A percentile compares a stretch with the other conserved stretches of the same genome.
These are phyloP conservation scores for Mystacides longicornis DNA, from an alignment of 2,888 invertebrate genomes.

Conservation along the genomic window DNA sequence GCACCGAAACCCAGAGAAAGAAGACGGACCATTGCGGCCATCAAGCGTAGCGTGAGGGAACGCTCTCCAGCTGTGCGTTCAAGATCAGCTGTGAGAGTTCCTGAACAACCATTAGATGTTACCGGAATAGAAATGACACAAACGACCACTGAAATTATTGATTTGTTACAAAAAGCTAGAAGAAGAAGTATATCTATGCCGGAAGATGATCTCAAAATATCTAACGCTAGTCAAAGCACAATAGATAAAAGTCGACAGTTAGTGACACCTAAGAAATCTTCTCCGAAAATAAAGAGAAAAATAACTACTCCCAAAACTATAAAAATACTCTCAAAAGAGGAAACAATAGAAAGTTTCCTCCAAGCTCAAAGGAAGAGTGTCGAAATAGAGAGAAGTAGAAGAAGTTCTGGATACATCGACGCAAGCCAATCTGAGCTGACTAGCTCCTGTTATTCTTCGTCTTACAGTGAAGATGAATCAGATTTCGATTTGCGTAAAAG, in stretches of 20 bases:
- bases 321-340: conserved; percentile 45
- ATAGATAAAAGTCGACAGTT: conserved; percentile 42
- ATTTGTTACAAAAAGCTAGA: conserved; percentile 43
- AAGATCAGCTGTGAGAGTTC: conserved; percentile 47
- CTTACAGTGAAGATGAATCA: conserved; percentile 47
- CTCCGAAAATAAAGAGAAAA: conserved; percentile 34
- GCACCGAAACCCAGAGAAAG: conserved; percentile 35
- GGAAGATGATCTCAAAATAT: conserved; percentile 44
- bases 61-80: conserved; percentile 48
- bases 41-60: conserved; percentile 24
- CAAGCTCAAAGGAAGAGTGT: conserved; percentile 37
- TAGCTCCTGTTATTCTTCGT: conserved; percentile 46
- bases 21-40: conserved; percentile 33
- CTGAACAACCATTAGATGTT: conserved; percentile 40
- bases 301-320: conserved; percentile 49
- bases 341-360: conserved; percentile 47
- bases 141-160: conserved; percentile 44
- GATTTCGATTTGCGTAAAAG: conserved; percentile 45
- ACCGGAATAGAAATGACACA: conserved; percentile 42
- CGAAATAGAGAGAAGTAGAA: conserved; percentile 36
- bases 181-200: conserved; percentile 46
- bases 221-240: conserved; percentile 35
- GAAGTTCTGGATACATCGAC: conserved; percentile 44
- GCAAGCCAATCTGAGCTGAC: conserved; percentile 49
- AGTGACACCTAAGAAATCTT: conserved; percentile 47